Base-by-base conservation (phyloP, 2,113 vertebrate genomes). In the Bubo bubo region DNA sequence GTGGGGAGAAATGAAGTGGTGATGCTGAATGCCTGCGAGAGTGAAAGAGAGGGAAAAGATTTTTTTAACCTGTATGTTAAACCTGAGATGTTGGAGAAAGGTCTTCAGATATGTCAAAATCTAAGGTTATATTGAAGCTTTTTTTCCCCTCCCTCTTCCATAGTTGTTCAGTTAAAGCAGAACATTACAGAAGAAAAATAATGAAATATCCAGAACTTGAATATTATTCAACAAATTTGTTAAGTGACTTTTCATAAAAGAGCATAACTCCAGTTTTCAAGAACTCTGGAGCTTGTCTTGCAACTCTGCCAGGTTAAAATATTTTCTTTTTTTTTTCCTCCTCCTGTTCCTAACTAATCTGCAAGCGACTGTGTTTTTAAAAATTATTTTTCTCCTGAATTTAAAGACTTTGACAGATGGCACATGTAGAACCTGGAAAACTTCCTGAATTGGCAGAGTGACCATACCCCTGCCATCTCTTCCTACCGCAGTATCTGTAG, bases 371-470 rank as follows among this genome's bases (percentile, higher is more conserved):
- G 72, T 7, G 0, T 90, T 92, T 92, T 85, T 79, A 50, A 86
- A 84, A 92, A 95, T 63, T 89, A 67, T 93, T 95, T 97, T 97
- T 91, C 86, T 89, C 86, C 87, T 79, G 91, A 86, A 88, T 96
- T 93, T 91, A 89, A 92, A 90, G 84, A 73, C 80, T 95, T 93
- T 94, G 93, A 95, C 96, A 97, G 96, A 95, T 97, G 94, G 97
- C 87, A 95, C 94, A 94, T 83, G 80, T 82, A 94, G 91, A 97
- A 97, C 93, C 95, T 97, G 95, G 96, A 96, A 96, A 97, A 89
- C 60, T 96, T 97, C 91, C 96, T 97, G 93, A 84, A 88, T 95
- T 97, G 95, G 93, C 97, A 96, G 83, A 94, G 77, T 97, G 95
- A 96, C 97, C 94, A 79, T 94, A 89, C 43, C 66, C 81, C 34